Percentiles rank a stretch among this genome's conserved stretches.
phyloP scores from a whole-genome alignment of 2,113 vertebrate genomes.

The Dicerorhinus sumatrensis region DNA sequence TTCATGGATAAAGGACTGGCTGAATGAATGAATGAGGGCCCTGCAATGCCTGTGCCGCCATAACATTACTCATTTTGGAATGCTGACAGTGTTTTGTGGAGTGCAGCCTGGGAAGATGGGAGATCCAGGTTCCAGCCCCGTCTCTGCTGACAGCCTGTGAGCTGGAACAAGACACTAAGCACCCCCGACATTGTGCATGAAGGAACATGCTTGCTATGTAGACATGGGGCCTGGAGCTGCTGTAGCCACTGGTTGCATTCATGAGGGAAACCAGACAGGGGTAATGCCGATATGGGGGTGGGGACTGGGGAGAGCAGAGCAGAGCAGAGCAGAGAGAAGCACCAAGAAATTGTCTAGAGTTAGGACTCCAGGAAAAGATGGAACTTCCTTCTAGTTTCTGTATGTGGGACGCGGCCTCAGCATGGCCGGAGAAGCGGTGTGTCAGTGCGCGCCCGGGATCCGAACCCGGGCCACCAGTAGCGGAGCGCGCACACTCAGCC shows the following conservation, averaged over 20 bases:
- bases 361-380: background rate
- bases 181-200: accelerated
- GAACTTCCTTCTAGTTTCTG: background rate
- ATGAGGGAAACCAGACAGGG: background rate
- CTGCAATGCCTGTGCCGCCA: no score
- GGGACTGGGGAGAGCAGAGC: background rate
- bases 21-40: background rate
- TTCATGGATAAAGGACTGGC: background rate
- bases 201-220: accelerated
- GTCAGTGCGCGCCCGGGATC: no score
- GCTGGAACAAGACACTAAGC: background rate
- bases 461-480: no score
- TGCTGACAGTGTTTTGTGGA: background rate
- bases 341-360: background rate
- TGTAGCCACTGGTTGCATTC: background rate
- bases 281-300: background rate
- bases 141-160: background rate
- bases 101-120: background rate
- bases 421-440: no score
- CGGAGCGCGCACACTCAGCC: no score
- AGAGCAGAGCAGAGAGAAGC: background rate
- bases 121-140: background rate
- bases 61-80: no score
- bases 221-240: background rate
- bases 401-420: no score